Percentiles rank a stretch among this genome's conserved stretches.
phyloP scores from a whole-genome alignment of 2,797 vertebrate species.

The Delichon dasypus region DNA sequence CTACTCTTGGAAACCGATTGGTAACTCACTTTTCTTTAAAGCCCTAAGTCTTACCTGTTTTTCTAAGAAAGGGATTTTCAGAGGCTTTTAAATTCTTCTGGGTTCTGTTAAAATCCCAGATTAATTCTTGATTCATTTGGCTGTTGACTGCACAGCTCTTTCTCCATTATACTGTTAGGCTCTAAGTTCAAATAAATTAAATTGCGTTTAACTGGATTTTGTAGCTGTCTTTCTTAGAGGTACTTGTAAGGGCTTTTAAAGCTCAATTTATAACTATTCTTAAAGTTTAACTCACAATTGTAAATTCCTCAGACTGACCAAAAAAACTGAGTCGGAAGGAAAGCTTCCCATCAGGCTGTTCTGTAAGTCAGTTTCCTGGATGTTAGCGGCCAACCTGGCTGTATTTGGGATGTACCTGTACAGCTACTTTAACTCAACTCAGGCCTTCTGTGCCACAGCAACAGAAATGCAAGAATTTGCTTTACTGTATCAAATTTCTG shows the following conservation, averaged over 20 bases:
- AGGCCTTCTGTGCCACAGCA: neutral
- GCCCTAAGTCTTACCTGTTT: neutral
- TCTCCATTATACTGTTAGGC: neutral
- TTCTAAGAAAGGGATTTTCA: neutral
- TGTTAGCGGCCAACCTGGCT: neutral
- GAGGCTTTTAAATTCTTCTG: neutral
- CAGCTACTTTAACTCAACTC: neutral
- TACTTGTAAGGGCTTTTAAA: neutral
- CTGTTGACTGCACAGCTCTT: neutral
- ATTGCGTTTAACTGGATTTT: conserved; percentile 7
- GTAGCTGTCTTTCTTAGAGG: neutral
- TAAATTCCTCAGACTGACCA: neutral
- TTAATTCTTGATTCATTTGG: neutral
- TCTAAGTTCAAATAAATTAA: conserved; percentile 10
- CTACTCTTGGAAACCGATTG: neutral
- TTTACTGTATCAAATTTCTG: neutral
- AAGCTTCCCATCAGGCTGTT: neutral
- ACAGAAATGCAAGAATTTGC: neutral
- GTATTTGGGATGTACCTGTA: neutral
- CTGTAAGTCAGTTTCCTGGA: neutral
- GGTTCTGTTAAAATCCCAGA: neutral
- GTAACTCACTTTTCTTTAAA: neutral
- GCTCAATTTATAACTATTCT: neutral
- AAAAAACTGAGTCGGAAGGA: neutral
- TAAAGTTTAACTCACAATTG: neutral